Evolutionary conservation across 1,140 invertebrate genomes (phyloP).

Genomic region (Diprion similis): DNA sequence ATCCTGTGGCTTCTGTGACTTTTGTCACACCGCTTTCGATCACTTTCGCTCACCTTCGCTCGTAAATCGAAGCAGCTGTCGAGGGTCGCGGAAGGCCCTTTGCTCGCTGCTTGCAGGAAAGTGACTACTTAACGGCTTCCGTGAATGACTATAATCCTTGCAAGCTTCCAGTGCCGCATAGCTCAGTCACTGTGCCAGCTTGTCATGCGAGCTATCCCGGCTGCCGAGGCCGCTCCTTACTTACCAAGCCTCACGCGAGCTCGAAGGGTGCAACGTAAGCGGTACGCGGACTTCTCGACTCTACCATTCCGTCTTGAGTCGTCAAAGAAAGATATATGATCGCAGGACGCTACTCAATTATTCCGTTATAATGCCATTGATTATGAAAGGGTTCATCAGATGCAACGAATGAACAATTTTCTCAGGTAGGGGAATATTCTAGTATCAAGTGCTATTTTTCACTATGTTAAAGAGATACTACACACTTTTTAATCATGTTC

Average conservation of each 20-base stretch:
- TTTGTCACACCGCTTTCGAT: neutral
- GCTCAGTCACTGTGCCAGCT: neutral
- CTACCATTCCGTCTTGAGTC: neutral
- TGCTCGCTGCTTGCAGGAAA: constrained; percentile 1
- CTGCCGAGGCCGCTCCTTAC: neutral
- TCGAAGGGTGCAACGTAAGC: neutral
- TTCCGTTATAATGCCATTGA: neutral
- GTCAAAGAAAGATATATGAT: neutral
- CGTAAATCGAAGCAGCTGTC: neutral
- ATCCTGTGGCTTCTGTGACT: neutral
- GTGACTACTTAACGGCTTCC: constrained; percentile 11
- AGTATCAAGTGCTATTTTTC: too few relatives aligned
- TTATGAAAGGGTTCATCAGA: too few relatives aligned
- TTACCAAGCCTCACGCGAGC: neutral
- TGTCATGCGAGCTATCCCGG: neutral
- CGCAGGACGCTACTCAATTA: neutral
- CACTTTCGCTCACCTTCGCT: neutral
- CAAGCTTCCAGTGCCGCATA: neutral
- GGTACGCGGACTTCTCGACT: neutral
- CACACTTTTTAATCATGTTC: neutral
- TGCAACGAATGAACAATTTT: too few relatives aligned
- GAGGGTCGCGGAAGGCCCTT: neutral
- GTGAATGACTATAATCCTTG: constrained; percentile 13
- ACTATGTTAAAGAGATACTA: neutral
- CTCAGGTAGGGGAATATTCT: too few relatives aligned